Evolutionary conservation across 2,888 invertebrate genomes (phyloP).

Genomic region (Stenichneumon culpator): DNA sequence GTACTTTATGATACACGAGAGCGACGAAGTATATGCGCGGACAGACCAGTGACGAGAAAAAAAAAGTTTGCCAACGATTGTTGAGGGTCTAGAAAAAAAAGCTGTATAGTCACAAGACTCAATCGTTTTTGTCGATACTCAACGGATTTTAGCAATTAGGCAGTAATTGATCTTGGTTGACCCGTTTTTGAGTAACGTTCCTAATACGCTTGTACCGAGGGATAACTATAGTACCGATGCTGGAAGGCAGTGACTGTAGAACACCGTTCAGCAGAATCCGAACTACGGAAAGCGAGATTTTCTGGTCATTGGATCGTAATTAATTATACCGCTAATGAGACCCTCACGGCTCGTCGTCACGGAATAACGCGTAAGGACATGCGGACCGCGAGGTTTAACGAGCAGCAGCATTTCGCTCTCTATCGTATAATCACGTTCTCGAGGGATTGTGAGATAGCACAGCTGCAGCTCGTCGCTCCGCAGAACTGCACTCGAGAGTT

Average conservation of each 20-base stretch:
- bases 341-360: conserved; percentile 72
- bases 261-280: conserved; percentile 4
- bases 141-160: conserved; percentile 24
- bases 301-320: conserved; percentile 70
- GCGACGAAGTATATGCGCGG: conserved; percentile 29
- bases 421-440: conserved; percentile 56
- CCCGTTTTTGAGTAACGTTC: conserved; percentile 9
- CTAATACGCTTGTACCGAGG: not conserved
- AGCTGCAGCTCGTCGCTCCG: conserved; percentile 31
- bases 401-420: conserved; percentile 54
- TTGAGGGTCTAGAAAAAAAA: conserved; percentile 23
- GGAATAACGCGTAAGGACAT: conserved; percentile 69
- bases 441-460: conserved; percentile 54
- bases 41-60: conserved; percentile 42
- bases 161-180: conserved; percentile 35
- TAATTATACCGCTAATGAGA: conserved; percentile 78
- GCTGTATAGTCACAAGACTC: not conserved
- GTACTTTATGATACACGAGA: conserved; percentile 31
- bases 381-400: conserved; percentile 55
- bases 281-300: conserved; percentile 48
- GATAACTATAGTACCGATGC: not conserved
- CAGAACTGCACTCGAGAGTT: conserved; percentile 24
- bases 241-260: not conserved
- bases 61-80: conserved; percentile 50
- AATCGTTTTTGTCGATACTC: conserved; percentile 26